Evolutionary conservation across 2,888 invertebrate genomes (phyloP).

Genomic region (Morpho deidamia): DNA sequence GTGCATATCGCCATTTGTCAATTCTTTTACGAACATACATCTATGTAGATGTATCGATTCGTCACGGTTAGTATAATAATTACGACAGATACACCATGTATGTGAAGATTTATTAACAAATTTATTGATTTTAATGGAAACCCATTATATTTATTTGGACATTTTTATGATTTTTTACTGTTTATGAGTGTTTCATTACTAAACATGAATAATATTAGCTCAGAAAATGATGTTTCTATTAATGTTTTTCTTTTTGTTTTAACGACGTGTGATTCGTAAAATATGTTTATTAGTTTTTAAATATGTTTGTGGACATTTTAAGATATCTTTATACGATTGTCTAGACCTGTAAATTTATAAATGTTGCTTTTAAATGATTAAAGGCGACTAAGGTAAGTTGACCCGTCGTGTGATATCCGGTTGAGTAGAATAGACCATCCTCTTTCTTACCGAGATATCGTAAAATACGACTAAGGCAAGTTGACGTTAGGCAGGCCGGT

Average conservation of each 20-base stretch:
- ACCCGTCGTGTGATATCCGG: too few relatives aligned
- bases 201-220: background rate
- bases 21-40: constrained; percentile 10
- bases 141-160: constrained; percentile 21
- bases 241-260: background rate
- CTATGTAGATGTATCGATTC: constrained; percentile 22
- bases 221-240: constrained; percentile 8
- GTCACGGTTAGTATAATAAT: constrained; percentile 22
- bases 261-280: background rate
- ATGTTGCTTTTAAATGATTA: too few relatives aligned
- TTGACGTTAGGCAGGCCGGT: too few relatives aligned
- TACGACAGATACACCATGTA: constrained; percentile 25
- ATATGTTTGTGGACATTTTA: background rate
- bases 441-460: too few relatives aligned
- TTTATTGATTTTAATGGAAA: constrained; percentile 30
- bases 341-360: background rate
- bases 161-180: constrained; percentile 15
- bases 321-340: background rate
- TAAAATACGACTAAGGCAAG: too few relatives aligned
- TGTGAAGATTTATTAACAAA: constrained; percentile 28
- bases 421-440: too few relatives aligned
- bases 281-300: background rate
- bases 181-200: constrained; percentile 3
- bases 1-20: constrained; percentile 23
- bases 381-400: too few relatives aligned